Percentiles rank a stretch among this genome's conserved stretches.
Conservation (phyloP, 2,113 vertebrate species). For the Poecile atricapillus region DNA sequence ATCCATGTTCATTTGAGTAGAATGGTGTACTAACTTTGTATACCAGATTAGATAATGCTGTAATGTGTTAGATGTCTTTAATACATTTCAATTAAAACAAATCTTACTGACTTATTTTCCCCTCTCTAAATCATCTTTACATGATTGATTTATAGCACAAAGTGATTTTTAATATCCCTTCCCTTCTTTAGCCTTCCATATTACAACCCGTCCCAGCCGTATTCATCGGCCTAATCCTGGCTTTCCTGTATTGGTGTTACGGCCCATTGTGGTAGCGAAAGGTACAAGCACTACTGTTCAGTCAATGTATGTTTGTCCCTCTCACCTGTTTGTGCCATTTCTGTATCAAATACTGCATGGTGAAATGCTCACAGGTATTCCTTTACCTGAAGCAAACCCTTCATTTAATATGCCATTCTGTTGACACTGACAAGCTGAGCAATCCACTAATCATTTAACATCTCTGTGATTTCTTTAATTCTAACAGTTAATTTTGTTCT, state of each 20-base stretch:
- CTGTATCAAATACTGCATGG: constrained; percentile 84
- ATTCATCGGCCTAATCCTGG: constrained; percentile 99
- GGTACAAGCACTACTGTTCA: constrained; percentile 90
- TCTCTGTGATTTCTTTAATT: constrained; percentile 77
- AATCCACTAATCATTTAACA: constrained; percentile 79
- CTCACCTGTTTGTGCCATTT: constrained; percentile 81
- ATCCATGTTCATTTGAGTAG: constrained; percentile 44
- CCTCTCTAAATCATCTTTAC: constrained; percentile 75
- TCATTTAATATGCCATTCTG: constrained; percentile 74
- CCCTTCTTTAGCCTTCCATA: constrained; percentile 97
- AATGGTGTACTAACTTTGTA: constrained; percentile 54
- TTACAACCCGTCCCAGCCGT: constrained; percentile 99
- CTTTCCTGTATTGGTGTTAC: constrained; percentile 99
- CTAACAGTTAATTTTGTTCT: constrained; percentile 64
- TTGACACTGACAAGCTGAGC: constrained; percentile 56
- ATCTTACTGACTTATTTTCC: constrained; percentile 68
- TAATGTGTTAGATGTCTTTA: constrained; percentile 76
- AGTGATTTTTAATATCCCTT: constrained; percentile 96
- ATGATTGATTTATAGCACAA: constrained; percentile 77
- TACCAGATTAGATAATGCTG: constrained; percentile 59
- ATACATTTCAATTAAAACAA: constrained; percentile 66
- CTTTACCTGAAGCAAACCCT: constrained; percentile 76
- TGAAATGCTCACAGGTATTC: constrained; percentile 69
- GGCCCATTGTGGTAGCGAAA: constrained; percentile 99
- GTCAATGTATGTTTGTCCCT: constrained; percentile 84